These are phyloP conservation scores for Trichoplusia ni DNA, from an alignment of 1,140 invertebrate species.

Conservation along the genomic window DNA sequence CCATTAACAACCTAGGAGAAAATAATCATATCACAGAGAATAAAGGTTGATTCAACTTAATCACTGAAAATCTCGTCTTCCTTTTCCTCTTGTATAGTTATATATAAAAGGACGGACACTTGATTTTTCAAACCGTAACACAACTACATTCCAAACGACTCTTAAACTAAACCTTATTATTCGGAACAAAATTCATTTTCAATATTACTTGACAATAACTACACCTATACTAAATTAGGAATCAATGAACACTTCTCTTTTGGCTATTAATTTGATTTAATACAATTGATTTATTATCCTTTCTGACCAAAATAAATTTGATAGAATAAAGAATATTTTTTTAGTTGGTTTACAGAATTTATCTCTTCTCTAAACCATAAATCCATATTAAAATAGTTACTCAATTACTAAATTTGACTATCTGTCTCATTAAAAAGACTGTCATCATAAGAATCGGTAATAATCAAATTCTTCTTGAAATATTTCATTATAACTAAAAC, in stretches of 20 bases:
- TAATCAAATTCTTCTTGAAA: not conserved
- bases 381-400: too few relatives aligned
- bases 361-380: too few relatives aligned
- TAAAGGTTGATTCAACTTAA: constrained; percentile 48
- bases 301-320: not conserved
- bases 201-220: constrained; percentile 4
- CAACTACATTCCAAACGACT: not conserved
- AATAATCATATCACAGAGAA: constrained; percentile 74
- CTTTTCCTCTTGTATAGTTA: constrained; percentile 10
- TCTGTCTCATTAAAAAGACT: too few relatives aligned
- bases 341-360: too few relatives aligned
- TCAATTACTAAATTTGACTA: too few relatives aligned
- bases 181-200: constrained; percentile 8
- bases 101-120: constrained; percentile 29
- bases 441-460: not conserved
- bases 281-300: constrained; percentile 22
- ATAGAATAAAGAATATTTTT: too few relatives aligned
- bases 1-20: constrained; percentile 48
- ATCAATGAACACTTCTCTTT: constrained; percentile 56
- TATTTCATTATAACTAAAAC: not conserved
- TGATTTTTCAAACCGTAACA: not conserved
- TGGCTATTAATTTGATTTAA: constrained; percentile 45
- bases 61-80: constrained; percentile 3
- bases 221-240: constrained; percentile 36
- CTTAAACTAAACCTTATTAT: not conserved